Conservation (phyloP, 1,140 invertebrate species). For the Chelonus insularis region DNA sequence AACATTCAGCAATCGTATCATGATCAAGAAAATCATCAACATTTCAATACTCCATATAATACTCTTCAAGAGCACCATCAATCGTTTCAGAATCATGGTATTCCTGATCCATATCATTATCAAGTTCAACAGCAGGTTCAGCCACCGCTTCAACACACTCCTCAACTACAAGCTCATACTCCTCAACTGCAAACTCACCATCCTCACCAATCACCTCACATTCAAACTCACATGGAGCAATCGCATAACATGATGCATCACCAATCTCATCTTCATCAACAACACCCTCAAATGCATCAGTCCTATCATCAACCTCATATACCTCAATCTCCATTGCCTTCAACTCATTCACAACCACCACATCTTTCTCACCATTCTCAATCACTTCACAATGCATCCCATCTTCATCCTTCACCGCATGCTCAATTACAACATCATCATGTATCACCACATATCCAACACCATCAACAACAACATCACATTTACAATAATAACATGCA, state of each 20-base stretch:
- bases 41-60: constrained; percentile 37
- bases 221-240: constrained; percentile 28
- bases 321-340: neutral
- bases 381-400: constrained; percentile 39
- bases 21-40: constrained; percentile 52
- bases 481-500: constrained; percentile 38
- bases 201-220: constrained; percentile 33
- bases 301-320: neutral
- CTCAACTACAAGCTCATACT: neutral
- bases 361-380: constrained; percentile 30
- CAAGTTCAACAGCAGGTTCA: constrained; percentile 36
- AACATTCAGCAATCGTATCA: constrained; percentile 42
- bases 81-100: constrained; percentile 54
- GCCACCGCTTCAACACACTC: neutral
- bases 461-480: constrained; percentile 43
- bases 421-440: constrained; percentile 12
- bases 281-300: constrained; percentile 10
- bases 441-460: constrained; percentile 40
- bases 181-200: neutral
- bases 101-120: constrained; percentile 51
- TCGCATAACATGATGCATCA: constrained; percentile 24
- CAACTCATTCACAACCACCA: constrained; percentile 18
- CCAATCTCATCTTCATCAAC: constrained; percentile 32
- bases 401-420: constrained; percentile 42
- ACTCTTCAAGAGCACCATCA: constrained; percentile 28